Base-by-base conservation (phyloP, 2,888 invertebrate species). In the Amblyteles armatorius region DNA sequence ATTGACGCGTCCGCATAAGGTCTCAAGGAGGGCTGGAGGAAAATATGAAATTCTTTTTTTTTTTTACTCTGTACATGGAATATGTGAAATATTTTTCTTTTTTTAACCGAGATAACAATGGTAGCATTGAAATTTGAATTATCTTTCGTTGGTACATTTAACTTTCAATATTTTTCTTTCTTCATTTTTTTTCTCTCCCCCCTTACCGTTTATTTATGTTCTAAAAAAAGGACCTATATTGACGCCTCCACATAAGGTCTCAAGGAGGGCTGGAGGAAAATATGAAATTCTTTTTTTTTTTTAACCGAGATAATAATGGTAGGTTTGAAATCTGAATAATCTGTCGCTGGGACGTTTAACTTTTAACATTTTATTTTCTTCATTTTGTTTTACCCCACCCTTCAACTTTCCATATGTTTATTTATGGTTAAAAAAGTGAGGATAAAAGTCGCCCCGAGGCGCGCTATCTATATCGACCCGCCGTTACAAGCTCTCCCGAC, bases 31-130 rank as follows among this genome's bases (percentile, higher is more conserved):
- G 60, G 29, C 52, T 7, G 60, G 36, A 9, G 57, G 50, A 16
- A n/a, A 79, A 71, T 63, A 65, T 55, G 29, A 69, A 83, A 76
- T 69, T 74, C 55, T 13, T 11, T 44, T 44, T 36, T 36, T 36
- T 36, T 4, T 36, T n/a, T n/a, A n/a, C n/a, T n/a, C n/a, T 22
- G 22, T 22, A 22, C 1, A 22, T 22, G 0, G 22, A 22, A 22
- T 22, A 22, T 22, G 13, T 44, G 3, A 44, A 13, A 44, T 13
- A 13, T 44, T 44, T 36, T 36, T 36, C 7, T 36, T 36, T 36
- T 9, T 36, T 44, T 44, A 13, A 3, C 3, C 11, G 13, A 44
- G 13, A 44, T 44, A 6, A 44, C 3, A 13, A 33, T 33, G 40
- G 11, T 40, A 9, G 11, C 7, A 11, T 40, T 40, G 40, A 40